Percentiles rank a stretch among this genome's conserved stretches.
Conservation (phyloP, 2,113 vertebrate species). For the Reinhardtius hippoglossoides region DNA sequence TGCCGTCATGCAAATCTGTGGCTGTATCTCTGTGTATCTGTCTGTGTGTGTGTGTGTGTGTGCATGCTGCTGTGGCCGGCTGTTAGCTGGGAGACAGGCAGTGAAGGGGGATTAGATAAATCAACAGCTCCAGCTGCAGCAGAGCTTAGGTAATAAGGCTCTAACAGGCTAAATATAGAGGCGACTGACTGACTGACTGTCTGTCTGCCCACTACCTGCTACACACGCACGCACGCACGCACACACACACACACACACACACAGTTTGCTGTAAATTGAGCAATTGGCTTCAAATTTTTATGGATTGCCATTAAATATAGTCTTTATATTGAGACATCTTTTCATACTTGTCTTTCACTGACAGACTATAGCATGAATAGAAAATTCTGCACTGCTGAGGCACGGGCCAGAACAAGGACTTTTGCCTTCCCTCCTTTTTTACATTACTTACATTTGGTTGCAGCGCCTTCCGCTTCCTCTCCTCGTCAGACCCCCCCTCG, state of each 20-base stretch:
- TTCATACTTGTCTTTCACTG: background rate
- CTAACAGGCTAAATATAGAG: conserved; percentile 78
- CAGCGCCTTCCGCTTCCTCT: conserved; percentile 15
- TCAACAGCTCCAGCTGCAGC: conserved; percentile 76
- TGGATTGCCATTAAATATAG: background rate
- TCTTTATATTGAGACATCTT: background rate
- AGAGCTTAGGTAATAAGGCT: conserved; percentile 78
- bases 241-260: background rate
- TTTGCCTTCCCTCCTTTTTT: conserved; percentile 14
- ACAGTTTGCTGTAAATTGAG: background rate
- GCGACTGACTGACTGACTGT: conserved; percentile 67
- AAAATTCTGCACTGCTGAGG: background rate
- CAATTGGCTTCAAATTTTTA: background rate
- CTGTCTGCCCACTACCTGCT: conserved; percentile 70
- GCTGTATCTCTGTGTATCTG: conserved; percentile 28
- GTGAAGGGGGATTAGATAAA: conserved; percentile 74
- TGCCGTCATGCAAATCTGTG: conserved; percentile 43
- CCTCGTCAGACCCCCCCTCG: conserved; percentile 33
- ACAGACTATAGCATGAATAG: background rate
- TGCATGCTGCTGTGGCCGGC: conserved; percentile 35
- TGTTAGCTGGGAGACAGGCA: conserved; percentile 54
- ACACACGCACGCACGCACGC: conserved; percentile 1
- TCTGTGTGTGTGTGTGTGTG: conserved; percentile 17
- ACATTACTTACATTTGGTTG: conserved; percentile 30
- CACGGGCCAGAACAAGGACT: conserved; percentile 6